A percentile compares a stretch with the other conserved stretches of the same genome.
Conservation (phyloP, 2,797 vertebrate genomes). For the Botia kubotai region DNA sequence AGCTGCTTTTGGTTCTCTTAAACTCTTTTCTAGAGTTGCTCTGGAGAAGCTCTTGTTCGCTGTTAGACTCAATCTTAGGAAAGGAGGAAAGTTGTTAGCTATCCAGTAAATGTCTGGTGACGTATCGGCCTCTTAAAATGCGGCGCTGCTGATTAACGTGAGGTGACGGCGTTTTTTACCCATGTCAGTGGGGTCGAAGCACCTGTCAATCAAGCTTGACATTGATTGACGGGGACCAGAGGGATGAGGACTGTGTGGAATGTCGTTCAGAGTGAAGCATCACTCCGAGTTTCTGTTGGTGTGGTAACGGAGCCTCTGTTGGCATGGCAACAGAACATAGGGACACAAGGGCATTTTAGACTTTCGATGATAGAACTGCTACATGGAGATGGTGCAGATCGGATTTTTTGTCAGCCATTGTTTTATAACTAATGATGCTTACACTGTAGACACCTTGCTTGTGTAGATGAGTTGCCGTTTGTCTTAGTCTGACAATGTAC, state of each 20-base stretch:
- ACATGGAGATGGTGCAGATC: constrained; percentile 36
- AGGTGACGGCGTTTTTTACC: constrained; percentile 54
- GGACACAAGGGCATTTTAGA: constrained; percentile 44
- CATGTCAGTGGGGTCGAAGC: constrained; percentile 46
- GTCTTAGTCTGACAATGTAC: constrained; percentile 15
- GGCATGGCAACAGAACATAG: constrained; percentile 59
- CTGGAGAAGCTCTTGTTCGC: constrained; percentile 6
- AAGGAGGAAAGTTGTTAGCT: constrained; percentile 38
- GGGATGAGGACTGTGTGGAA: constrained; percentile 56
- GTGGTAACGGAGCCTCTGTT: constrained; percentile 57
- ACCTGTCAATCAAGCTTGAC: constrained; percentile 53
- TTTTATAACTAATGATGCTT: constrained; percentile 38
- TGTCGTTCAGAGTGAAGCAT: constrained; percentile 56
- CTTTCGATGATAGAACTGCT: constrained; percentile 51
- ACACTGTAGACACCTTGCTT: constrained; percentile 26
- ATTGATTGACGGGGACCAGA: constrained; percentile 59
- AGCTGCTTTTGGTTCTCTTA: background rate
- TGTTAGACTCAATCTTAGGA: constrained; percentile 12
- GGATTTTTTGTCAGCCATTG: constrained; percentile 26
- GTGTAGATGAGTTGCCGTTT: constrained; percentile 23
- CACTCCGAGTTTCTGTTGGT: constrained; percentile 55
- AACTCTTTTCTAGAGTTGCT: constrained; percentile 26
- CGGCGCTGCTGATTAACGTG: constrained; percentile 46
- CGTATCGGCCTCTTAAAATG: constrained; percentile 34
- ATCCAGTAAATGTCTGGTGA: constrained; percentile 42